Evolutionary conservation across 2,888 invertebrate genomes (phyloP).

Genomic region (Siphonodentalium dalli): DNA sequence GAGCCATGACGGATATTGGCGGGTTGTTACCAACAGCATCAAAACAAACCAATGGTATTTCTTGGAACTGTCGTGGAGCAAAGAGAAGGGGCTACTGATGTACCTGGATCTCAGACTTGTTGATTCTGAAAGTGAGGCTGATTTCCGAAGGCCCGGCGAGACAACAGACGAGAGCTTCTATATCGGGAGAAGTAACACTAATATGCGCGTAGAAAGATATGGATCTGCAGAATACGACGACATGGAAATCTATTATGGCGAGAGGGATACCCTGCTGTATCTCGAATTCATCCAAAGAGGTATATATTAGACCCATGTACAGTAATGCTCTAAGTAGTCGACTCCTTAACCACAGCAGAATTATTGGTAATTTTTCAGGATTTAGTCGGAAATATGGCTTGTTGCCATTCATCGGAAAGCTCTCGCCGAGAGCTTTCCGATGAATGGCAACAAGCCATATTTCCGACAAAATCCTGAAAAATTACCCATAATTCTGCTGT

Average conservation of each 20-base stretch:
- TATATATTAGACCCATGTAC: no score
- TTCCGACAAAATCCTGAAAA: no score
- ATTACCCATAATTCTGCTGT: no score
- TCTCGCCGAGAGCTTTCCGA: no score
- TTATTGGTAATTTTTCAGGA: no score
- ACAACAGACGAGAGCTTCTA: slow-evolving; percentile 37
- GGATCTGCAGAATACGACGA: slow-evolving; percentile 53
- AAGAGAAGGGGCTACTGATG: slow-evolving; percentile 40
- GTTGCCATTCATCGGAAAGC: no score
- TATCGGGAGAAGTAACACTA: slow-evolving; percentile 41
- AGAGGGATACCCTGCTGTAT: slow-evolving; percentile 45
- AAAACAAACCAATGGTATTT: slow-evolving; percentile 53
- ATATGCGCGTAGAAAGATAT: slow-evolving; percentile 33
- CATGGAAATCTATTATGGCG: slow-evolving; percentile 51
- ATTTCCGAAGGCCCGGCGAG: slow-evolving; percentile 10
- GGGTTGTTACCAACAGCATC: slow-evolving; percentile 30
- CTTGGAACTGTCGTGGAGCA: slow-evolving; percentile 57
- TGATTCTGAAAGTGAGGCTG: slow-evolving; percentile 28
- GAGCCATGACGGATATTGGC: slow-evolving; percentile 38
- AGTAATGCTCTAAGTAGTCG: no score
- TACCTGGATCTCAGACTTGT: slow-evolving; percentile 46
- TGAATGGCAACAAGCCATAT: no score
- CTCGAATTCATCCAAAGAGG: slow-evolving; percentile 49
- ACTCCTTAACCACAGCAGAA: no score
- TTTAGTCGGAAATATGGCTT: no score